These are phyloP conservation scores for Apoda limacodes DNA, from an alignment of 2,888 invertebrate species.

Conservation along the genomic window DNA sequence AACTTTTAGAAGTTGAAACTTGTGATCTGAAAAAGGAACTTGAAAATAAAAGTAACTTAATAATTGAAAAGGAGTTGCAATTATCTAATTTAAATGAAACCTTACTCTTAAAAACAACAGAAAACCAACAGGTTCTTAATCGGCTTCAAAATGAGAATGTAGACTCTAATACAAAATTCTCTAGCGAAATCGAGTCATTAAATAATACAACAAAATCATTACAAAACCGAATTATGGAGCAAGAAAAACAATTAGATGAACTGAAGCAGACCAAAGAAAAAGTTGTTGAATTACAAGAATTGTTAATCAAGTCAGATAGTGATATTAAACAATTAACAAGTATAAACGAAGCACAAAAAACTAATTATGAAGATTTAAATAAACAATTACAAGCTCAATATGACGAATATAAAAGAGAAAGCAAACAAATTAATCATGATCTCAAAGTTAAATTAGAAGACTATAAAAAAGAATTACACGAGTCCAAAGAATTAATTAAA, in stretches of 20 bases:
- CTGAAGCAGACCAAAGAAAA: conserved; percentile 45
- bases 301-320: conserved; percentile 50
- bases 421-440: conserved; percentile 62
- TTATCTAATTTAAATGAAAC: conserved; percentile 36
- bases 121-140: conserved; percentile 39
- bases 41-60: conserved; percentile 28
- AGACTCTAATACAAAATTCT: conserved; percentile 41
- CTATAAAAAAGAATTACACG: conserved; percentile 46
- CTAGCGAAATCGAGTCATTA: conserved; percentile 48
- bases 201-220: conserved; percentile 38
- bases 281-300: conserved; percentile 46
- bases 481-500: conserved; percentile 46
- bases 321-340: conserved; percentile 54
- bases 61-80: conserved; percentile 40
- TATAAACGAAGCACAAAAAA: conserved; percentile 59
- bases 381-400: conserved; percentile 50
- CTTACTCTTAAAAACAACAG: conserved; percentile 35
- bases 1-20: conserved; percentile 37
- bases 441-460: conserved; percentile 70
- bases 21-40: conserved; percentile 35
- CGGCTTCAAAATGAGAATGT: conserved; percentile 44
- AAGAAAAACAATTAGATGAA: conserved; percentile 42
- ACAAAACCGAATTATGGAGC: conserved; percentile 37
- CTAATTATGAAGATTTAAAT: conserved; percentile 59
- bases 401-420: conserved; percentile 55